A percentile compares a stretch with the other conserved stretches of the same genome.
phyloP scores from a whole-genome alignment of 2,113 vertebrate genomes.

The Mirza zaza region DNA sequence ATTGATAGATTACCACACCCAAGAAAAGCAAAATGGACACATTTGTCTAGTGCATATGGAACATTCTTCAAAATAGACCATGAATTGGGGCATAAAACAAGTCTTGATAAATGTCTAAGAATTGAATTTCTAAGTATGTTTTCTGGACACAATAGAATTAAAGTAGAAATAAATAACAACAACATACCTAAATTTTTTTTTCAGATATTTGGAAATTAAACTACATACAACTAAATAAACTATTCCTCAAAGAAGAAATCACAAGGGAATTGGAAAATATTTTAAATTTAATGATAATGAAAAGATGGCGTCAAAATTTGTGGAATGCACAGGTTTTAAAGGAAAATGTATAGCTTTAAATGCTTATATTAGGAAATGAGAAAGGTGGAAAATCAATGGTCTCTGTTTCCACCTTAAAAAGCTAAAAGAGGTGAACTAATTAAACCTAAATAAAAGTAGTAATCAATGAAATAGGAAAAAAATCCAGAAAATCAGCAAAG shows the following conservation, averaged over 20 bases:
- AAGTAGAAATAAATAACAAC: neutral
- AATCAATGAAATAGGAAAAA: neutral
- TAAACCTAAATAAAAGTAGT: neutral
- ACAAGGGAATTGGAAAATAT: neutral
- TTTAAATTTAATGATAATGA: conserved; percentile 2
- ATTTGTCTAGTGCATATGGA: neutral
- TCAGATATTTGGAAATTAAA: conserved; percentile 34
- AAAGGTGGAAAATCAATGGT: neutral
- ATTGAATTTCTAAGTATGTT: neutral
- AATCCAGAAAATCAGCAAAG: neutral
- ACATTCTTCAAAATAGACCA: neutral
- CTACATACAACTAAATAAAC: neutral
- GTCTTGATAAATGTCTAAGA: neutral
- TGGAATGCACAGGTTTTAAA: neutral
- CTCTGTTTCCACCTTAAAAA: neutral
- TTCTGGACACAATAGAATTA: neutral
- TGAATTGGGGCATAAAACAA: neutral
- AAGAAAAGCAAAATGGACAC: neutral
- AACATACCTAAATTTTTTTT: neutral
- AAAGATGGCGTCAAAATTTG: neutral
- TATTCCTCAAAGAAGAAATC: neutral
- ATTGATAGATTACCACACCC: neutral
- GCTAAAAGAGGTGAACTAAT: neutral
- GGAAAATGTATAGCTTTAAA: neutral
- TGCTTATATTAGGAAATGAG: conserved; percentile 21